Conservation (phyloP, 2,797 vertebrate species). For the Amblyraja radiata region DNA sequence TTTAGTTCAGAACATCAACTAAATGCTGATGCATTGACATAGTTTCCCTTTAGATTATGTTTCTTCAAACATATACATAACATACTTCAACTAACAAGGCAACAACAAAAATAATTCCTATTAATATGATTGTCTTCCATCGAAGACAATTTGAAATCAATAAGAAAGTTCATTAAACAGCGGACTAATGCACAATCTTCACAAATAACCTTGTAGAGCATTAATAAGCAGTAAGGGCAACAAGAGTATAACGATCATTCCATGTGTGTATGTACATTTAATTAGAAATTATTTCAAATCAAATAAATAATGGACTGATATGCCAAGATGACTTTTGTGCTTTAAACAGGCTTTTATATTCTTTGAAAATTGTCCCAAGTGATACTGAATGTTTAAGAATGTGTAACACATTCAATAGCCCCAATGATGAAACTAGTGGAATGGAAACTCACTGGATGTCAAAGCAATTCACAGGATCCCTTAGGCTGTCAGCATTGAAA, state of each 20-base stretch:
- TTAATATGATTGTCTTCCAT: background rate
- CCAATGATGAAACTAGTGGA: no score
- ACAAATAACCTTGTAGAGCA: background rate
- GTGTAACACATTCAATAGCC: no score
- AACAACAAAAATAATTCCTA: background rate
- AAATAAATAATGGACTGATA: background rate
- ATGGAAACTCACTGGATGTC: no score
- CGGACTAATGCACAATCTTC: background rate
- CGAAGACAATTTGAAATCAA: background rate
- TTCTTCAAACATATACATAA: background rate
- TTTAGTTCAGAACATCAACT: background rate
- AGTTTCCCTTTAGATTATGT: background rate
- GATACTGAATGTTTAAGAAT: no score
- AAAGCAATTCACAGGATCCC: no score
- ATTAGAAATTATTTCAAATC: conserved; percentile 1
- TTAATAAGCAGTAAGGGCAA: background rate
- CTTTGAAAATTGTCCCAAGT: no score
- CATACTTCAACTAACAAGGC: background rate
- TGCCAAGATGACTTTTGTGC: background rate
- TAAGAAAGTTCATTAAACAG: background rate
- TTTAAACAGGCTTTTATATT: no score
- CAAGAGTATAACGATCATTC: background rate
- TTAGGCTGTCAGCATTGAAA: no score
- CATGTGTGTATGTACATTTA: background rate
- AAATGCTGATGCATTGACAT: no score